Base-by-base conservation (phyloP, 2,113 vertebrate species). In the Puffinus mauretanicus region DNA sequence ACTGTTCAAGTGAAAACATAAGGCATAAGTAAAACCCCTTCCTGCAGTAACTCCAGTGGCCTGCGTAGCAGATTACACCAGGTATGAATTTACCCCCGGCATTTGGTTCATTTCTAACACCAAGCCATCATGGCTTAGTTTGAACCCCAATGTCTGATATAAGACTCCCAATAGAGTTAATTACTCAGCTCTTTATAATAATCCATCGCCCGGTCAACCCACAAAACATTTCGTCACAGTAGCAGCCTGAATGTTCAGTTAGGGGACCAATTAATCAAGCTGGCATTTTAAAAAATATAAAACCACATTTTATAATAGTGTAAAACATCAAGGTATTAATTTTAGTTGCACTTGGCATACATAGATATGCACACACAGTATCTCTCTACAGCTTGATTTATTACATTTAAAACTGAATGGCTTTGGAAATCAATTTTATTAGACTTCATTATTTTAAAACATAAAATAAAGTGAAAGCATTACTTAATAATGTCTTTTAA, bases 371-470 rank as follows among this genome's bases (percentile, higher is more conserved):
- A 58, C 34, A 47, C 47, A 64, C 9, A 24, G 36, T 78, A 82
- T 96, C 93, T 94, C 70, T 77, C 82, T 82, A 51, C 36, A 47
- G 71, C 32, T 72, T 96, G 94, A 98, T 97, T 97, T 97, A 97
- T 94, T 95, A 66, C 4, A 0, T 96, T 90, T 82, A 95, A 96
- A 93, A 90, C 49, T 30, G 80, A 93, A 90, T 66, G 76, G 34
- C 62, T 92, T 94, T 95, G 86, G 94, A 97, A 96, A 91, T 96
- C 91, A 86, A 79, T 87, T 97, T 97, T 95, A 95, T 95, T 95
- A 80, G 88, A 30, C 75, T 94, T 73, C 46, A 62, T 87, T 91
- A 94, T 73, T 96, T 96, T 82, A 91, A 93, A 93, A 79, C 54
- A 82, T 96, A 89, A 92, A 97, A 91, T 92, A 77, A 95, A 97